Percentiles rank a stretch among this genome's conserved stretches.
These are phyloP conservation scores for Etheostoma nigrum DNA, from an alignment of 2,797 vertebrate species.

Conservation along the genomic window DNA sequence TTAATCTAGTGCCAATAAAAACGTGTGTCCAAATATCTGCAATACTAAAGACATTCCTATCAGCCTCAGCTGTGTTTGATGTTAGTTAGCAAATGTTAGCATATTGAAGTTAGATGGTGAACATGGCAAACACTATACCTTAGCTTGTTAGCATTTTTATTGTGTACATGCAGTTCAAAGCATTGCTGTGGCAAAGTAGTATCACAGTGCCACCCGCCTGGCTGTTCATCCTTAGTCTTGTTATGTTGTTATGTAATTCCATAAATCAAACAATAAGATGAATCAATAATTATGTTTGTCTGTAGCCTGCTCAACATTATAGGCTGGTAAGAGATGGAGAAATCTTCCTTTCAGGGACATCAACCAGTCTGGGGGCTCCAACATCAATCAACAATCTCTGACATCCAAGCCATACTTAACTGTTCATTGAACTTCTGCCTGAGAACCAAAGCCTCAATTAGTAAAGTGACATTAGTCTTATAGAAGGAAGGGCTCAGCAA, in stretches of 20 bases:
- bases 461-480: constrained; percentile 48
- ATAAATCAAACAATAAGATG: constrained; percentile 15
- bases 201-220: neutral
- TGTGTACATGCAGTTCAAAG: neutral
- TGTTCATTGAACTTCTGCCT: constrained; percentile 37
- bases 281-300: constrained; percentile 20
- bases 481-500: constrained; percentile 14
- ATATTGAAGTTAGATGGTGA: neutral
- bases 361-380: constrained; percentile 8
- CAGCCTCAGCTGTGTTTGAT: neutral
- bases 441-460: constrained; percentile 53
- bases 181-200: too few species aligned
- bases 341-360: constrained; percentile 34
- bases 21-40: neutral
- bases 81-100: neutral
- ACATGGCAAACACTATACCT: neutral
- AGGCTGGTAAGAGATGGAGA: constrained; percentile 16
- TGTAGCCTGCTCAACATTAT: constrained; percentile 34
- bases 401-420: constrained; percentile 55
- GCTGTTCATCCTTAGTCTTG: neutral
- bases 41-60: neutral
- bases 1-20: neutral
- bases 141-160: neutral
- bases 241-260: neutral
- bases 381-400: constrained; percentile 50